These are phyloP conservation scores for Malurus splendens DNA, from an alignment of 2,797 vertebrate species.

Conservation along the genomic window DNA sequence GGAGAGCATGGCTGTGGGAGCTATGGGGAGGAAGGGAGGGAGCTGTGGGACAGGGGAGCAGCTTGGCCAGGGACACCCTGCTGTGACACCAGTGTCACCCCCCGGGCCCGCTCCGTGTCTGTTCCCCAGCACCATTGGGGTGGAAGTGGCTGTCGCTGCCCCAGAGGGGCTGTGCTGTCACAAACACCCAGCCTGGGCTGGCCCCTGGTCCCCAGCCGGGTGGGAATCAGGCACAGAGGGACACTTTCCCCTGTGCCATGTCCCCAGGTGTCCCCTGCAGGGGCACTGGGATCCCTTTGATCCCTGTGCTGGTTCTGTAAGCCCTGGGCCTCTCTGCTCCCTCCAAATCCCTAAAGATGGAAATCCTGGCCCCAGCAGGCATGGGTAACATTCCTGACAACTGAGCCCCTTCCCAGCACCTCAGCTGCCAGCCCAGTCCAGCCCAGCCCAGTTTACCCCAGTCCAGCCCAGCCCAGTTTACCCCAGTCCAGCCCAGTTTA, in stretches of 20 bases:
- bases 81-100: background rate
- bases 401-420: background rate
- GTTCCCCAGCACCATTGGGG: rapidly evolving
- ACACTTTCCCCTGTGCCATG: rapidly evolving
- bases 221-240: rapidly evolving
- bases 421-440: background rate
- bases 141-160: rapidly evolving
- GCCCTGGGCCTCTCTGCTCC: background rate
- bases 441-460: background rate
- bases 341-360: background rate
- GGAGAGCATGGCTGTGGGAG: no score
- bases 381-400: background rate
- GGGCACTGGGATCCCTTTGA: background rate
- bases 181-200: rapidly evolving
- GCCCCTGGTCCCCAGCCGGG: background rate
- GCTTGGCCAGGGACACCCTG: background rate
- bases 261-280: background rate
- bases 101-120: background rate
- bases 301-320: background rate
- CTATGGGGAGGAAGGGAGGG: no score
- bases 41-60: background rate
- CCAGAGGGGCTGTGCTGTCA: background rate
- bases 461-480: background rate
- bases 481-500: background rate
- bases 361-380: background rate